Evolutionary conservation across 2,888 invertebrate genomes (phyloP), one percentile per base, ranked within the genome.

Genomic region (Athalia circularis): DNA sequence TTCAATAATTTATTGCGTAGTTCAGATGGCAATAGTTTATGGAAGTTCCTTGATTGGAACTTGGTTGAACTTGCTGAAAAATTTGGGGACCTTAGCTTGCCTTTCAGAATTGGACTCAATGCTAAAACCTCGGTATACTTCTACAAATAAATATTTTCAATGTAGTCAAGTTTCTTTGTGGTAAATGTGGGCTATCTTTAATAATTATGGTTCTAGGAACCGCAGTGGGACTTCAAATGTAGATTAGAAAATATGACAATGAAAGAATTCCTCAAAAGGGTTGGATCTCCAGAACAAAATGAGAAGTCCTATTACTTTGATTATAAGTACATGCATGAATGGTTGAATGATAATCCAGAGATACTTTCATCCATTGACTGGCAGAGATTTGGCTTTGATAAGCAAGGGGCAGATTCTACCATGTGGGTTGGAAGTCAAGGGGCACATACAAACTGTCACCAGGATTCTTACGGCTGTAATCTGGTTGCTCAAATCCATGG

Each of bases 391-490:
- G 97, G 97, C 0, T 95, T 95, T 88, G 93, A 94, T 3, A 92
- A 94, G 84, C 91, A 92, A 81, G 93, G 94, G 3, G 86, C 92
- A 9, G 94, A 96, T 80, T 94, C 95, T 70, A 96, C 97, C 3
- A 91, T 98, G 77, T 98, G 98, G 98, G 93, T 98, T 83, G 97
- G 98, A 50, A 95, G 94, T 80, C 91, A 92, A 85, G 96, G 96
- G 3, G 96, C 98, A 3, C 96, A 98, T 88, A 99, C 99, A 0
- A 97, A 98, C 2, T 97, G 97, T 80, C 99, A 99, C 90, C 94
- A 95, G 87, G 99, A 99, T 89, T 96, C 97, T 0, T 99, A 98
- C 90, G 98, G 98, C 0, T 96, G 94, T 84, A 99, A 99, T 91
- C 93, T 99, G 85, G 95, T 99, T 8, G 95, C 95, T 74, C 99